Conservation (phyloP, 1,140 invertebrate genomes). For the Bombus ignitus region DNA sequence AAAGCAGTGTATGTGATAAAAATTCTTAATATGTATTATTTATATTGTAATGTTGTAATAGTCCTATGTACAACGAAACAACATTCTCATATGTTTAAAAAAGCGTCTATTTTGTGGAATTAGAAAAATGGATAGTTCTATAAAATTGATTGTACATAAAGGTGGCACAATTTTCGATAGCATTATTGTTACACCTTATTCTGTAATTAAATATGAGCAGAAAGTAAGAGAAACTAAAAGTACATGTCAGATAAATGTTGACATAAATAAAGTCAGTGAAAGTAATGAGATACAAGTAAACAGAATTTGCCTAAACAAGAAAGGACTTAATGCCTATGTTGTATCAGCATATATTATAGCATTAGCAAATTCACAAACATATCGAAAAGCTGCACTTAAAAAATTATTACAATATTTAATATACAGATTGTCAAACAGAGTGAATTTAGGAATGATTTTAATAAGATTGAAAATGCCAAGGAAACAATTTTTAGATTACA, state of each 20-base stretch:
- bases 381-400: conserved; percentile 65
- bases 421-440: background rate
- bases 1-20: conserved; percentile 13
- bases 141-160: conserved; percentile 62
- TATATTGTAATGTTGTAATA: background rate
- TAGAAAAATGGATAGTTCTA: conserved; percentile 55
- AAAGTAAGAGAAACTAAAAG: conserved; percentile 3
- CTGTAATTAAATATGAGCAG: conserved; percentile 22
- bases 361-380: conserved; percentile 66
- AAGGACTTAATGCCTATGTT: conserved; percentile 73
- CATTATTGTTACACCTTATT: conserved; percentile 45
- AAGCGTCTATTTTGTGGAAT: conserved; percentile 8
- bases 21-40: conserved; percentile 31
- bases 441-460: conserved; percentile 58
- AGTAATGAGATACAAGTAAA: conserved; percentile 20
- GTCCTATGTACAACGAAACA: background rate
- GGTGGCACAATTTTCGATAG: conserved; percentile 61
- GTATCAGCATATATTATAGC: conserved; percentile 69
- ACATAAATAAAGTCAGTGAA: background rate
- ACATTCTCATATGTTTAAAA: background rate
- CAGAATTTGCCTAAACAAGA: conserved; percentile 63
- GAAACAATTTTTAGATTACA: conserved; percentile 86
- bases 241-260: conserved; percentile 25
- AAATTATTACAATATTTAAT: conserved; percentile 49
- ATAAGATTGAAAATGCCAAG: conserved; percentile 80